phyloP scores from a whole-genome alignment of 2,113 vertebrate genomes.

The Potamarius usumacintae region DNA sequence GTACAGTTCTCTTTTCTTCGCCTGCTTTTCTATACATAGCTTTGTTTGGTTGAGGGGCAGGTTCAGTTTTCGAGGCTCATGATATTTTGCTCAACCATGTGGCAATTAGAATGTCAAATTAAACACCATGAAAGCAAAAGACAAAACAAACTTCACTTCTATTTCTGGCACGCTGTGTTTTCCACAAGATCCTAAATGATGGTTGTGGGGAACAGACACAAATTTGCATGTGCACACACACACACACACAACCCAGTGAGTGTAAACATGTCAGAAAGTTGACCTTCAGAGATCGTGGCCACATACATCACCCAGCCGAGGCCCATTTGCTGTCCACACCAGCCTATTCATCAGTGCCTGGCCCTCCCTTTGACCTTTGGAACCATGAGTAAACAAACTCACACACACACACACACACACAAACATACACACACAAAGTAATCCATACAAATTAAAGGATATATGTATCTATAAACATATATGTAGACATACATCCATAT shows the following conservation, averaged over 20 bases:
- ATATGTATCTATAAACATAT: neutral
- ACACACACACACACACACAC: constrained; percentile 56
- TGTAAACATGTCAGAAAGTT: constrained; percentile 66
- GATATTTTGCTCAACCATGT: constrained; percentile 75
- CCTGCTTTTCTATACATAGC: constrained; percentile 72
- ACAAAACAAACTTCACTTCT: constrained; percentile 68
- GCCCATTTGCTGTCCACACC: constrained; percentile 60
- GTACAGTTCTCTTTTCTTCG: constrained; percentile 63
- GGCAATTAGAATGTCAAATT: constrained; percentile 78
- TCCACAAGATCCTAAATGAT: constrained; percentile 54
- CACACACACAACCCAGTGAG: constrained; percentile 59
- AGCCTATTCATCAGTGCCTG: constrained; percentile 68
- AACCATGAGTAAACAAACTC: constrained; percentile 60
- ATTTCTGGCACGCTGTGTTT: constrained; percentile 68
- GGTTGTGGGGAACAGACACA: constrained; percentile 41
- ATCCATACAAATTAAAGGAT: neutral
- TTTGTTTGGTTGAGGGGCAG: constrained; percentile 65
- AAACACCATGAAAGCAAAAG: constrained; percentile 71
- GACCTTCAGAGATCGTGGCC: constrained; percentile 61
- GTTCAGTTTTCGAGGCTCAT: constrained; percentile 71
- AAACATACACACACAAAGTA: constrained; percentile 47
- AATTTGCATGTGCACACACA: constrained; percentile 30
- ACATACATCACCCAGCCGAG: constrained; percentile 64
- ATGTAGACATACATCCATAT: neutral
- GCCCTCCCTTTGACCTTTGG: constrained; percentile 63